Evolutionary conservation across 2,888 invertebrate species (phyloP), one percentile per base, ranked within the genome.

Genomic region (Hirtodrosophila histrioides): DNA sequence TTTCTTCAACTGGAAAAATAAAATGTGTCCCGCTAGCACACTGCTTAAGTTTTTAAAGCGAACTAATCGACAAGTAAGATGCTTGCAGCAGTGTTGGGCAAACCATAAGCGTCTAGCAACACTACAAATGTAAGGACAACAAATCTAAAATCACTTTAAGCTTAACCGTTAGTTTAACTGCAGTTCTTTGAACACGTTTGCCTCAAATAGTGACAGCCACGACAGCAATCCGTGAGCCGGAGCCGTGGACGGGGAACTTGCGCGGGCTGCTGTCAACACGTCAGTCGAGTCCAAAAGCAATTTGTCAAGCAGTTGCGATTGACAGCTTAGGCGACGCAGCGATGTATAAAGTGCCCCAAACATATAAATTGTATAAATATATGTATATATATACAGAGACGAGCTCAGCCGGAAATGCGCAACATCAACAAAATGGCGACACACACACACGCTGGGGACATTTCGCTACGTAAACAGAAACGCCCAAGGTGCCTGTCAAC

Each of bases 261-360:
- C 33, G 17, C 45, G 46, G 23, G 31, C 31, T 37, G 23, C 80
- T 72, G 74, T 74, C 87, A 88, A 56, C 82, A 72, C 69, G 75
- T 83, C 86, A 86, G 69, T 62, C 63, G 70, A 61, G 80, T 83
- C 75, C 86, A 78, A 86, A 80, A 85, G 81, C 86, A 85, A 85
- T 88, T 85, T 85, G 85, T 85, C 85, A 85, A 74, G 51, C 84
- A 74, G 77, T 80, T 88, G 81, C 86, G 86, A 85, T 88, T 85
- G 84, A 86, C 84, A 88, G 86, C 69, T 74, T 64, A 76, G 72
- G 69, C 65, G 67, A 77, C 57, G 70, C 72, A 77, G 51, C 58
- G 67, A 69, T 56, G 69, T 72, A 66, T 56, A 46, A 75, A 68
- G 43, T 36, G 31, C 35, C 50, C 37, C 62, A 48, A 60, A 46